A percentile compares a stretch with the other conserved stretches of the same genome.
phyloP scores from a whole-genome alignment of 2,797 vertebrate genomes.

The Sebastes trivittatus region DNA sequence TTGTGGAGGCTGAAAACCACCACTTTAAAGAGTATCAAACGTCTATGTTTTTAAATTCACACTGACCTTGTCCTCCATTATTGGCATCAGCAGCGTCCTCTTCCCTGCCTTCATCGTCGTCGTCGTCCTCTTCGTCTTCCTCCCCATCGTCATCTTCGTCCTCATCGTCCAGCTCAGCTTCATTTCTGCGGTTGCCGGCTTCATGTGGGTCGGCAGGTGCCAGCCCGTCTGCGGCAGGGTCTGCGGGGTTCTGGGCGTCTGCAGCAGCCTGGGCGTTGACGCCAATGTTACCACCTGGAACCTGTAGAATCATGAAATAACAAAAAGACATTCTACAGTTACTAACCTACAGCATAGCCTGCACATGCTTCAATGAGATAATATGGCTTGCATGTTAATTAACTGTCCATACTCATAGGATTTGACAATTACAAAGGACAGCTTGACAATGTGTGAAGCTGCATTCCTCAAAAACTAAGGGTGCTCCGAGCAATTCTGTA shows the following conservation, averaged over 20 bases:
- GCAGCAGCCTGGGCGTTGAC: slow-evolving; percentile 87
- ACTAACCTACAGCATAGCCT: background rate
- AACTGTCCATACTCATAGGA: background rate
- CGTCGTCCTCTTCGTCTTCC: slow-evolving; percentile 87
- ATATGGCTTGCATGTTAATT: background rate
- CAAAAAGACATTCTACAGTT: no score
- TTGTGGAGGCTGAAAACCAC: accelerated
- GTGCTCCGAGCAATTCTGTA: no score
- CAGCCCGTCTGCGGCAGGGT: slow-evolving; percentile 23
- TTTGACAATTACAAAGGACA: background rate
- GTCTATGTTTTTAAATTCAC: accelerated
- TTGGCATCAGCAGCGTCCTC: slow-evolving; percentile 88
- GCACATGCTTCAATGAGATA: background rate
- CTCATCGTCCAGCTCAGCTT: slow-evolving; percentile 88
- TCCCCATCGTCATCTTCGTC: slow-evolving; percentile 90
- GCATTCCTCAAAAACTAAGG: background rate
- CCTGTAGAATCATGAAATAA: slow-evolving; percentile 59
- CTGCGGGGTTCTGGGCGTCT: slow-evolving; percentile 35
- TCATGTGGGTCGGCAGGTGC: slow-evolving; percentile 33
- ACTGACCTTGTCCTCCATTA: slow-evolving; percentile 86
- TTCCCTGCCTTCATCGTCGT: slow-evolving; percentile 90
- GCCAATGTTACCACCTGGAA: slow-evolving; percentile 86
- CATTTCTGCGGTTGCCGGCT: slow-evolving; percentile 78
- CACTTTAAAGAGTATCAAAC: background rate
- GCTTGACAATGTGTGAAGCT: background rate